Evolutionary conservation across 2,113 vertebrate genomes (phyloP), one percentile per base, ranked within the genome.

Genomic region (Crotophaga sulcirostris): DNA sequence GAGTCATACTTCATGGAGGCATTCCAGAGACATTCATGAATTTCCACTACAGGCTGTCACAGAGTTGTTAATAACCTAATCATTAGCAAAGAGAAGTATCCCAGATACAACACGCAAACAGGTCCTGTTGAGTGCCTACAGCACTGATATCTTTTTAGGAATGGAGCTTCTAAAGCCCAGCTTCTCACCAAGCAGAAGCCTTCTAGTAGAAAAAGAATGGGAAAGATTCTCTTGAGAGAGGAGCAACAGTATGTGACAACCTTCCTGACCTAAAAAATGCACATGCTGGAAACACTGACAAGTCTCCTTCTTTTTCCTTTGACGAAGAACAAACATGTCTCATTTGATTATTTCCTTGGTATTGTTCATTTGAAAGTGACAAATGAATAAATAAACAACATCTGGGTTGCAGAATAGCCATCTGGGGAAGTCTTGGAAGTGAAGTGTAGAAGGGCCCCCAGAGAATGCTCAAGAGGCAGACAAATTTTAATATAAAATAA

Each of bases 341-440:
- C 19, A 5, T 69, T 59, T 68, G 49, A 29, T 77, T 77, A 45
- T 51, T 59, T 77, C 55, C 62, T 8, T 16, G 2, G 31, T 40
- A 13, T 67, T 75, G 49, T 19, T 86, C 42, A 56, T 84, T 90
- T 84, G 52, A 70, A 93, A 93, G 56, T 81, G 85, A 90, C 83
- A 92, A 86, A 94, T 63, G 44, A 77, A 90, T 63, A 90, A 85
- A 95, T 52, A 96, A 95, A 93, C 82, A 94, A 96, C 90, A 96
- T 96, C 96, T 96, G 93, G 90, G 47, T 45, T 94, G 73, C n/a
- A 68, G 73, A 96, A 40, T 42, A 93, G 69, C 90, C 93, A 96
- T 86, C 85, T 94, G 96, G 94, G 85, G 81, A 92, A 88, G 68
- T 34, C 86, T 84, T 81, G 68, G 63, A 68, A 92, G 36, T 26